A percentile compares a stretch with the other conserved stretches of the same genome.
These are phyloP conservation scores for Chromobotia macracanthus DNA, from an alignment of 2,797 vertebrate genomes.

Conservation along the genomic window DNA sequence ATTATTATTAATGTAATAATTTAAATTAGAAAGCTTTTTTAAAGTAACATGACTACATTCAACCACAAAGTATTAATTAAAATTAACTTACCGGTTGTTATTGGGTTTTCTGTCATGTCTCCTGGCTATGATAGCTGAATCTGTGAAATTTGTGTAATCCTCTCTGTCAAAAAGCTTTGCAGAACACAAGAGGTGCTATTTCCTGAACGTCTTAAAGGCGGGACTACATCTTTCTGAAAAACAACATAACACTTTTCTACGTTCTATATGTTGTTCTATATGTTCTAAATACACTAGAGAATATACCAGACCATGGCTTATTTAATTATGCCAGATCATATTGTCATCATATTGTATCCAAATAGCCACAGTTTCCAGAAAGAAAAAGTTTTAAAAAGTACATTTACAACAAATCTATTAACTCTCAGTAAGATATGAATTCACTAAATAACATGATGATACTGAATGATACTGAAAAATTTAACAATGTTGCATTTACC, in stretches of 20 bases:
- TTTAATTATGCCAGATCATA: not conserved
- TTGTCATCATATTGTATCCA: not conserved
- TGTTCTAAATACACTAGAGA: not conserved
- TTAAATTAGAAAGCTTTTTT: not conserved
- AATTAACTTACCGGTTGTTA: not conserved
- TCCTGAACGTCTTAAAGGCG: slow-evolving; percentile 46
- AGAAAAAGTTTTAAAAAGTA: too few relatives aligned
- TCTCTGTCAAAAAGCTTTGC: not conserved
- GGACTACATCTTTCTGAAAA: slow-evolving; percentile 2
- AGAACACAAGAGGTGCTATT: slow-evolving; percentile 14
- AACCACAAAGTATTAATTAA: not conserved
- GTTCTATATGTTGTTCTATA: too few relatives aligned
- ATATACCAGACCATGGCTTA: not conserved
- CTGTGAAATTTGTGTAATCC: not conserved
- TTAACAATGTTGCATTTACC: not conserved
- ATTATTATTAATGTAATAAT: not conserved
- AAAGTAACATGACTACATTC: not conserved
- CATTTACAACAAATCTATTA: not conserved
- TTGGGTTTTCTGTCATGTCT: not conserved
- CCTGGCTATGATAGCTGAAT: not conserved
- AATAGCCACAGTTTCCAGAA: not conserved
- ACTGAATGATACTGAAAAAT: not conserved
- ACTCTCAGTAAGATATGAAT: not conserved
- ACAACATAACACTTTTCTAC: not conserved
- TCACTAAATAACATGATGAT: too few relatives aligned